Base-by-base conservation (phyloP, 1,140 invertebrate species). In the Drosophila kikkawai region DNA sequence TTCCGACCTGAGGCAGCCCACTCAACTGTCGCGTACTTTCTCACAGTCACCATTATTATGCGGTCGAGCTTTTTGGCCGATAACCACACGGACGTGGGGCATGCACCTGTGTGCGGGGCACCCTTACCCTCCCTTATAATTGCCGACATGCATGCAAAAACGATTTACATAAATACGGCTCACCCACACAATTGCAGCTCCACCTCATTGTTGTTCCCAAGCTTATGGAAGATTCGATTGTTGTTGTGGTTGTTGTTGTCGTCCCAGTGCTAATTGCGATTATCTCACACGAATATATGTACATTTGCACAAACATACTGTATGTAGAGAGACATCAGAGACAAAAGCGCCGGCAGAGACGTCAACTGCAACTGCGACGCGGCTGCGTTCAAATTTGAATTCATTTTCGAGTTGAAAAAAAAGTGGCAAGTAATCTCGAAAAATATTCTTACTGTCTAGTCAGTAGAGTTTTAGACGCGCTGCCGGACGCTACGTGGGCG, bases 221-320 rank as follows among this genome's bases (percentile, higher is more conserved):
- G 82, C 75, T 87, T 71, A 36, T 84, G 58, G 82, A 61, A 77
- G 77, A 85, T 67, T 71, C 66, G 39, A 67, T 68, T 51, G 75
- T 73, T 56, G 59, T 64, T 64, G 63, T 77, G 73, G 55, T 55
- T 65, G 60, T 69, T 65, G 64, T 78, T 80, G 56, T 55, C 68
- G 74, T 79, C 64, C 44, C 76, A 80, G 85, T 91, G 91, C 91
- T 92, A 92, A 91, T 92, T 92, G 83, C 77, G 91, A 91, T 91
- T 92, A 92, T 92, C 85, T 91, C 86, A 91, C 73, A 88, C 53
- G 74, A 59, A 75, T 36, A 58, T 53, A 71, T 22, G 29, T 22
- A 56, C 55, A 79, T 44, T 32, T 44, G 42, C 44, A 57, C 67
- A 71, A 59, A 59, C 45, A 7, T 26, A 26, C 11, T 32, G 3